These are phyloP conservation scores for Graptemys geographica DNA, from an alignment of 2,797 vertebrate genomes.

Conservation along the genomic window DNA sequence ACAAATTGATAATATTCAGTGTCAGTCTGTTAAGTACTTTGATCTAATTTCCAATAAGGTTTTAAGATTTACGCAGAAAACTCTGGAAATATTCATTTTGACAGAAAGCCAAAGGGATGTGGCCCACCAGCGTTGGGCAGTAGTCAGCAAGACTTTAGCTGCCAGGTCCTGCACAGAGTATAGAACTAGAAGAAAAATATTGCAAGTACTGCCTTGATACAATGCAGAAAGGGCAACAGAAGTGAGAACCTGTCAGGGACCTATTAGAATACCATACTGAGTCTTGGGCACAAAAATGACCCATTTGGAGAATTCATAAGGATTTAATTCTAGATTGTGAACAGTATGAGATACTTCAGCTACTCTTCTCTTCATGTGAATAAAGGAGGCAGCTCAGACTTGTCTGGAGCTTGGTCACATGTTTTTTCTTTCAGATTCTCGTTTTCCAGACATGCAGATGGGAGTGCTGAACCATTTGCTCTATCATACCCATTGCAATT, in stretches of 20 bases:
- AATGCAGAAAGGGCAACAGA: not conserved
- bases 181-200: rapidly evolving
- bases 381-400: not conserved
- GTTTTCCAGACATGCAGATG: not conserved
- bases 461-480: no score
- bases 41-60: slow-evolving; percentile 75
- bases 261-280: not conserved
- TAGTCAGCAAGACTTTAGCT: not conserved
- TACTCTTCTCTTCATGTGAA: not conserved
- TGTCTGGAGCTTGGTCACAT: not conserved
- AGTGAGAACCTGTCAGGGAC: not conserved
- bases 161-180: not conserved
- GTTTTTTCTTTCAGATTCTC: not conserved
- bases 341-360: not conserved
- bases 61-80: slow-evolving; percentile 72
- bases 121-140: not conserved
- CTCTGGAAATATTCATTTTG: slow-evolving; percentile 66
- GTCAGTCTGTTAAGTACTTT: slow-evolving; percentile 42
- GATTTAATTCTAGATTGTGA: not conserved
- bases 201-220: not conserved
- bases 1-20: slow-evolving; percentile 59
- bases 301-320: not conserved
- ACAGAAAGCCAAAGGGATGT: slow-evolving; percentile 22
- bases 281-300: not conserved
- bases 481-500: no score